Percentiles rank a stretch among this genome's conserved stretches.
These are phyloP conservation scores for Argyrosomus regius DNA, from an alignment of 2,797 vertebrate genomes.

Conservation along the genomic window DNA sequence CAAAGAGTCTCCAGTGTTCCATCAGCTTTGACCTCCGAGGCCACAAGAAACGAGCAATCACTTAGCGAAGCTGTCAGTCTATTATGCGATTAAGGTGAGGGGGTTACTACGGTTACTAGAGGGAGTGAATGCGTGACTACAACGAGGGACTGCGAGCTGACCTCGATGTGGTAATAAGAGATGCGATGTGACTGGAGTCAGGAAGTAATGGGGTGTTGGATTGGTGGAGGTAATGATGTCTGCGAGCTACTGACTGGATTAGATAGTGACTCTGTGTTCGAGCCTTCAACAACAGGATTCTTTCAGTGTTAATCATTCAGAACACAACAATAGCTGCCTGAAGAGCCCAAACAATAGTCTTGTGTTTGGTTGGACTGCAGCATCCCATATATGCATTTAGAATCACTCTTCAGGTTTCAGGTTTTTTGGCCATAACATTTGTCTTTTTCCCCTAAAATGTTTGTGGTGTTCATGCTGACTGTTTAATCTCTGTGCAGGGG, in stretches of 20 bases:
- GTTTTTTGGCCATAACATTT: not conserved
- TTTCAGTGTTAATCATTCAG: conserved; percentile 40
- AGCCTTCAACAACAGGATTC: conserved; percentile 48
- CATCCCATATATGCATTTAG: not conserved
- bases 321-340: conserved; percentile 61
- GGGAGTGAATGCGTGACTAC: conserved; percentile 37
- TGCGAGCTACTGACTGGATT: conserved; percentile 36
- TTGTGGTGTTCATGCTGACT: not conserved
- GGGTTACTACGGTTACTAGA: conserved; percentile 40
- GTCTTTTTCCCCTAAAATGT: not conserved
- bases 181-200: conserved; percentile 59
- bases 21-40: conserved; percentile 34
- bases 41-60: conserved; percentile 15
- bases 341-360: conserved; percentile 34
- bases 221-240: conserved; percentile 47
- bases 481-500: conserved; percentile 83
- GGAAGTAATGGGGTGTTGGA: conserved; percentile 45
- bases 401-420: conserved; percentile 9
- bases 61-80: conserved; percentile 36
- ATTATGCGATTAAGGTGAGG: conserved; percentile 25
- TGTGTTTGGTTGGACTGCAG: conserved; percentile 31
- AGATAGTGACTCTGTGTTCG: conserved; percentile 61
- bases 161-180: conserved; percentile 65
- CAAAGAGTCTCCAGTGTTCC: conserved; percentile 17
- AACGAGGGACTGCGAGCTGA: conserved; percentile 39